Percentiles rank a stretch among this genome's conserved stretches.
Evolutionary conservation across 2,113 vertebrate genomes (phyloP).

Genomic region (Marcusenius ussheri): DNA sequence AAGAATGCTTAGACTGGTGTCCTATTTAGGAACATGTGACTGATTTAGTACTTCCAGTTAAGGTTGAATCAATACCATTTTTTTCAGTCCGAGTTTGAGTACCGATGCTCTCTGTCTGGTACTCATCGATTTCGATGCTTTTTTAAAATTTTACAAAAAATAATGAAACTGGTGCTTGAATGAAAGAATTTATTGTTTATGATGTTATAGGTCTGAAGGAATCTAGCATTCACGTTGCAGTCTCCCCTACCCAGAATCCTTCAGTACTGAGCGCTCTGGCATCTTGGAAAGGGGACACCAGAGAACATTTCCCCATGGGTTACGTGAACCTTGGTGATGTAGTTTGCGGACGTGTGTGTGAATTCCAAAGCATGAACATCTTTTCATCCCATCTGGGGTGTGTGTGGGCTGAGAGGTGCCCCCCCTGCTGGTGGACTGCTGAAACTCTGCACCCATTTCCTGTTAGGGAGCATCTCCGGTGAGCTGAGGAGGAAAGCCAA

Average conservation of each 20-base stretch:
- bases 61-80: background rate
- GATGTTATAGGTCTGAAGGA: background rate
- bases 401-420: background rate
- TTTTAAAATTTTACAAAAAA: background rate
- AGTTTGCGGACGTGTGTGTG: background rate
- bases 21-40: background rate
- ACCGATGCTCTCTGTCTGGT: background rate
- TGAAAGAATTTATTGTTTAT: background rate
- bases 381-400: background rate
- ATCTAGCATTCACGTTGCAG: background rate
- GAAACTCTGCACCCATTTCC: background rate
- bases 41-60: background rate
- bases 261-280: background rate
- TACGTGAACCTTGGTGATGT: background rate
- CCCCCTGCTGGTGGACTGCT: background rate
- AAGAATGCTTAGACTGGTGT: background rate
- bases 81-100: background rate
- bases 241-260: background rate
- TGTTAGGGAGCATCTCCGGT: constrained; percentile 28
- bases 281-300: background rate
- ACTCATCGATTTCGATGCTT: background rate
- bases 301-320: background rate
- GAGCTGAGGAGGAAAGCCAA: constrained; percentile 42
- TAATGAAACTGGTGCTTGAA: background rate
- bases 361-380: background rate